These are phyloP conservation scores for Arbacia lixula DNA, from an alignment of 53 echinoderm and acorn worm genomes.

Conservation along the genomic window DNA sequence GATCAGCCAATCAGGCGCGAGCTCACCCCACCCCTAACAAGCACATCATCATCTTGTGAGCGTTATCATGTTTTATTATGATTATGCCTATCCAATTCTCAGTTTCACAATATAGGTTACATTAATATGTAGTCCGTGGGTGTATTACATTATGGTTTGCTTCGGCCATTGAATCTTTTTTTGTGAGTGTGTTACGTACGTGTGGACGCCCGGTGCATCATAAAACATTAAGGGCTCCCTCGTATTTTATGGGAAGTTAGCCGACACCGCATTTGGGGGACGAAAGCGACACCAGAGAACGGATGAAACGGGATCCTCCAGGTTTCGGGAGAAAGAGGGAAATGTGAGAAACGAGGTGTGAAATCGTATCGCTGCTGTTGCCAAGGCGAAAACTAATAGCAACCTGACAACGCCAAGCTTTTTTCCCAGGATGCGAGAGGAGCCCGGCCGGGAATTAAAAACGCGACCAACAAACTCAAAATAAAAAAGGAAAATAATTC, in stretches of 20 bases:
- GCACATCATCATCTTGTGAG: slow-evolving; percentile 11
- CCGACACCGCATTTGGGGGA: slow-evolving; percentile 22
- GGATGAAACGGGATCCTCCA: slow-evolving; percentile 45
- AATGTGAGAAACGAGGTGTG: slow-evolving; percentile 50
- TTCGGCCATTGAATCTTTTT: too few species aligned
- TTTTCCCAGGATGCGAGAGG: slow-evolving; percentile 23
- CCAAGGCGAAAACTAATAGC: slow-evolving; percentile 56
- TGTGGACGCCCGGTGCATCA: slow-evolving; percentile 28
- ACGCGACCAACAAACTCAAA: slow-evolving; percentile 11
- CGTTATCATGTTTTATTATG: slow-evolving; percentile 42
- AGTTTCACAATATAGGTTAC: slow-evolving; percentile 13
- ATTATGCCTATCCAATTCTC: neutral
- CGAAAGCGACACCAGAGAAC: slow-evolving; percentile 45
- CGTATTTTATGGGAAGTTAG: slow-evolving; percentile 38
- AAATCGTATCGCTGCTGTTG: slow-evolving; percentile 54
- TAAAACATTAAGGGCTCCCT: slow-evolving; percentile 44
- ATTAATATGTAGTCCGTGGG: slow-evolving; percentile 40
- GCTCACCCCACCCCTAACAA: slow-evolving; percentile 16
- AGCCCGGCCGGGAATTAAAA: slow-evolving; percentile 6
- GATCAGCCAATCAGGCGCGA: neutral
- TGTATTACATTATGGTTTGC: slow-evolving; percentile 12
- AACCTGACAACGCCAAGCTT: slow-evolving; percentile 42
- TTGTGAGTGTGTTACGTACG: slow-evolving; percentile 1
- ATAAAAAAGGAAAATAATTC: neutral
- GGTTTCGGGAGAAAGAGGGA: slow-evolving; percentile 50